Evolutionary conservation across 2,113 vertebrate species (phyloP).

Genomic region (Aythya baeri): DNA sequence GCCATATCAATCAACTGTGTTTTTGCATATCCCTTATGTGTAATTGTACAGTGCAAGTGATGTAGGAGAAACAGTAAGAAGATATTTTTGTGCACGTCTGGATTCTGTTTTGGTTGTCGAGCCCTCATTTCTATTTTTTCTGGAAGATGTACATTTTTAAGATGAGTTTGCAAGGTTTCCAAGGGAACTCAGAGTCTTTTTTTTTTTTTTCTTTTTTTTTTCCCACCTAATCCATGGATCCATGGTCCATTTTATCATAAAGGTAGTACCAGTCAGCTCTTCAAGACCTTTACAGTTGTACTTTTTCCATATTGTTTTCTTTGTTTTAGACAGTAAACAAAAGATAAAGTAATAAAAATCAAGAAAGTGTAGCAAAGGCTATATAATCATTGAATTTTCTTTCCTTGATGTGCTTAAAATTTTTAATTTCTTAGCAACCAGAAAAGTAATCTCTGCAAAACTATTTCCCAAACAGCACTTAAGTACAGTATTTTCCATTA

Average conservation of each 20-base stretch:
- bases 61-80: neutral
- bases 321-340: neutral
- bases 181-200: neutral
- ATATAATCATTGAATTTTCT: neutral
- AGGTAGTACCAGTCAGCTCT: neutral
- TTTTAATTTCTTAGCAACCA: conserved; percentile 5
- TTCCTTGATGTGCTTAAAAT: neutral
- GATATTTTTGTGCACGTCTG: conserved; percentile 5
- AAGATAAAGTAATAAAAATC: neutral
- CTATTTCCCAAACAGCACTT: neutral
- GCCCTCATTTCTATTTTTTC: neutral
- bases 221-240: neutral
- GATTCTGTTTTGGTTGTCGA: conserved; percentile 29
- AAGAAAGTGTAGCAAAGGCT: neutral
- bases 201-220: neutral
- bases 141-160: conserved; percentile 35
- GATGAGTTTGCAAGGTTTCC: neutral
- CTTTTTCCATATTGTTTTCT: neutral
- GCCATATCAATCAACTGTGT: neutral
- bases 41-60: neutral
- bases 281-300: neutral
- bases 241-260: neutral
- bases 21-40: neutral
- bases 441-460: neutral
- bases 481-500: neutral